These are phyloP conservation scores for Littorina saxatilis DNA, from an alignment of 1,140 invertebrate species.

Conservation along the genomic window DNA sequence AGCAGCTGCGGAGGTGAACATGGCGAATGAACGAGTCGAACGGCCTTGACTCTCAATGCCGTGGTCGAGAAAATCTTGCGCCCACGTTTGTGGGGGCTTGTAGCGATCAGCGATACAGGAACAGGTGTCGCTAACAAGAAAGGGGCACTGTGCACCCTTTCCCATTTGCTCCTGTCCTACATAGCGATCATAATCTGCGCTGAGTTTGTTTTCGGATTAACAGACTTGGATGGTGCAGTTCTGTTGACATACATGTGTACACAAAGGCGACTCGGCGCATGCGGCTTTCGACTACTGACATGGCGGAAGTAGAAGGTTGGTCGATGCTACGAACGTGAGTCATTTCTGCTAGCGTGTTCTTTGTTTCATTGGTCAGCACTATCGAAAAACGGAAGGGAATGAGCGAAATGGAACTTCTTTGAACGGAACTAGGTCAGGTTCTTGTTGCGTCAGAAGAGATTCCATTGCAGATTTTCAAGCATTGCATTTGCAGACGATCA, in stretches of 20 bases:
- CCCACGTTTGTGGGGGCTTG: slow-evolving; percentile 28
- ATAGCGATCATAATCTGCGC: background rate
- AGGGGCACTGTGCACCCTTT: too few species aligned
- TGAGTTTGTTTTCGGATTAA: slow-evolving; percentile 6
- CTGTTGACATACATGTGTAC: slow-evolving; percentile 20
- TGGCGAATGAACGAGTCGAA: background rate
- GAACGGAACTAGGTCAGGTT: slow-evolving; percentile 39
- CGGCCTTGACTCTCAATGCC: background rate
- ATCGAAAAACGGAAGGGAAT: slow-evolving; percentile 18
- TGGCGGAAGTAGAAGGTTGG: slow-evolving; percentile 33
- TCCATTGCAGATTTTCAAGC: background rate
- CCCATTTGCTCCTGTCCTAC: too few species aligned
- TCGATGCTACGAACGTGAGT: slow-evolving; percentile 20
- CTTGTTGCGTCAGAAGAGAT: slow-evolving; percentile 36
- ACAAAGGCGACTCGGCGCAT: slow-evolving; percentile 27
- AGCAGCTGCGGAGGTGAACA: slow-evolving; percentile 7
- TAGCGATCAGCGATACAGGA: too few species aligned
- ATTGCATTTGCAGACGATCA: background rate
- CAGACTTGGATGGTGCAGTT: background rate
- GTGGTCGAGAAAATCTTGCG: background rate
- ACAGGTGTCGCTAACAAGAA: too few species aligned
- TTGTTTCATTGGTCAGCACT: slow-evolving; percentile 57
- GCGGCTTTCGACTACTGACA: slow-evolving; percentile 31
- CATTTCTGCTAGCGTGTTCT: slow-evolving; percentile 56
- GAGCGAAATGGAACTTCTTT: slow-evolving; percentile 35